Evolutionary conservation across 2,888 invertebrate species (phyloP).

Genomic region (Euplagia quadripunctaria): DNA sequence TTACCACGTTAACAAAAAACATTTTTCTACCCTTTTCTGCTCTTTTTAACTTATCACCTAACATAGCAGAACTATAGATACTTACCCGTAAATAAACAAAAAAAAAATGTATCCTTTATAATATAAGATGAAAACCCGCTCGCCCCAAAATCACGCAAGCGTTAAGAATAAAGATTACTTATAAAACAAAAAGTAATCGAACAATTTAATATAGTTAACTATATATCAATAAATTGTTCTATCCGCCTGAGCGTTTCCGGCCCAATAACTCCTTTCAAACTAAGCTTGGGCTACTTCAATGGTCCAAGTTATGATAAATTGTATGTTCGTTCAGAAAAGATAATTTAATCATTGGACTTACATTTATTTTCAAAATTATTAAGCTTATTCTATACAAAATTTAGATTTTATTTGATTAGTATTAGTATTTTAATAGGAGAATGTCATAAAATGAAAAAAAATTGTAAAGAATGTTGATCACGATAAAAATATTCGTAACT

Average conservation of each 20-base stretch:
- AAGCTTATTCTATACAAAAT: no score
- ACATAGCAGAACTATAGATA: neutral
- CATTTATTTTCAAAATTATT: no score
- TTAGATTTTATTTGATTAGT: no score
- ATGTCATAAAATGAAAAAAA: no score
- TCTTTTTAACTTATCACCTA: neutral
- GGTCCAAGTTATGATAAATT: conserved; percentile 28
- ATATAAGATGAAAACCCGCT: conserved; percentile 1
- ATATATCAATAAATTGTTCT: conserved; percentile 62
- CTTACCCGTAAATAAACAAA: neutral
- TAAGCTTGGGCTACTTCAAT: conserved; percentile 50
- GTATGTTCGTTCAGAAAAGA: neutral
- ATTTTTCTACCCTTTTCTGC: no score
- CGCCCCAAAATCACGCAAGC: conserved; percentile 15
- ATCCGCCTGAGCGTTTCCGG: conserved; percentile 56
- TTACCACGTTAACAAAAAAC: no score
- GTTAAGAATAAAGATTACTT: conserved; percentile 27
- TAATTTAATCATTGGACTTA: neutral
- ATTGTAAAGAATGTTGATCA: no score
- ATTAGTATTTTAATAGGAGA: no score
- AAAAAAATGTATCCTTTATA: neutral
- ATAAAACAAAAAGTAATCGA: conserved; percentile 32
- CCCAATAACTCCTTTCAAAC: conserved; percentile 63
- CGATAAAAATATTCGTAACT: no score
- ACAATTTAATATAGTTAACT: conserved; percentile 45